Percentiles rank a stretch among this genome's conserved stretches.
phyloP scores from a whole-genome alignment of 2,113 vertebrate genomes.

The Oryzias melastigma region DNA sequence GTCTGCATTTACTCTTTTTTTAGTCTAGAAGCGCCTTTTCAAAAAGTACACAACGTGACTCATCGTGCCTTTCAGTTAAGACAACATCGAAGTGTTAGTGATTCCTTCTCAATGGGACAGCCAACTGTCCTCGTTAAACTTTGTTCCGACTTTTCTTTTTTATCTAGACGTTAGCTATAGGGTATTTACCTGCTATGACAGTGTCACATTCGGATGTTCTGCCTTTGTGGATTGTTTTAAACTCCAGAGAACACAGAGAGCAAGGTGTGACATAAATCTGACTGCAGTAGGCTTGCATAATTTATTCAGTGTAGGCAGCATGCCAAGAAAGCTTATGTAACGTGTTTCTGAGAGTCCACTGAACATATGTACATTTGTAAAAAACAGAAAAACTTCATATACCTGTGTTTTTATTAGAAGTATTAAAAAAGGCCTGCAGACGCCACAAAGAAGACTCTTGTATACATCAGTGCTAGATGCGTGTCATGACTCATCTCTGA shows the following conservation, averaged over 20 bases:
- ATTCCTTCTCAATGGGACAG: constrained; percentile 5
- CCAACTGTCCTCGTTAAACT: not conserved
- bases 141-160: constrained; percentile 21
- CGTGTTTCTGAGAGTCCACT: constrained; percentile 20
- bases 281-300: constrained; percentile 11
- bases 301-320: constrained; percentile 26
- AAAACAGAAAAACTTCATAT: constrained; percentile 7
- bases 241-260: constrained; percentile 6
- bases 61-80: constrained; percentile 33
- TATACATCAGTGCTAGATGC: constrained; percentile 7
- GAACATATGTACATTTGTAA: constrained; percentile 44
- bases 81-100: constrained; percentile 13
- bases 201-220: constrained; percentile 29
- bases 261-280: constrained; percentile 21
- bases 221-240: constrained; percentile 10
- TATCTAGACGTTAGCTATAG: constrained; percentile 8
- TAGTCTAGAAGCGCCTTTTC: constrained; percentile 51
- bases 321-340: constrained; percentile 31
- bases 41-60: constrained; percentile 19
- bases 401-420: constrained; percentile 11
- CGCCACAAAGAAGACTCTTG: constrained; percentile 2
- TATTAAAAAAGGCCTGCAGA: constrained; percentile 6
- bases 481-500: constrained; percentile 25
- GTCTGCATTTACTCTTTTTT: constrained; percentile 27
- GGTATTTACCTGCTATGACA: constrained; percentile 4